Evolutionary conservation across 2,888 invertebrate genomes (phyloP), one percentile per base, ranked within the genome.

Genomic region (Lepetodrilus schrolli): DNA sequence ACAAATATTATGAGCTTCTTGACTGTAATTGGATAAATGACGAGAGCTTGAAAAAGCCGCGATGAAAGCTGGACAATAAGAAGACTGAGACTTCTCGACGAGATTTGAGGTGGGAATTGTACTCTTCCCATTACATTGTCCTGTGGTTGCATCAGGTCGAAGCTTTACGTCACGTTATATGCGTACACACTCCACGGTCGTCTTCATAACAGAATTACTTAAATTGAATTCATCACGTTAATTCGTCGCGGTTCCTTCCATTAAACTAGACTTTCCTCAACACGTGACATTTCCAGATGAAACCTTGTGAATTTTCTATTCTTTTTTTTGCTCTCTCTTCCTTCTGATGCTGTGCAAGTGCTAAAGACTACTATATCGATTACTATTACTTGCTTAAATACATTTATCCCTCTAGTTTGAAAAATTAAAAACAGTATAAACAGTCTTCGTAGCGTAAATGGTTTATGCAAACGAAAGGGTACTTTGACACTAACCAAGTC

Each of bases 21-120:
- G 58, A 58, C 58, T 58, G 58, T 34, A 58, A 58, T 58, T 58
- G 30, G 34, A 58, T 58, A 58, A 58, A 58, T 58, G 58, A 58
- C 43, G 13, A 58, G 58, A 58, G 58, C 30, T 58, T 34, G 30
- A 26, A 43, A 43, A 43, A 7, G 58, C 26, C 7, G 26, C 30
- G 34, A 30, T 23, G 58, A 30, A 30, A 58, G 58, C 26, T 30
- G 58, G 30, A 30, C 58, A 30, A 58, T 58, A 58, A 58, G 34
- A 17, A 43, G n/a, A 30, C 58, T 58, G 34, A 23, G 30, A 30
- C 7, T 17, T 34, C 30, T 17, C 17, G 30, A 13, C 17, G 30
- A 30, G 58, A 58, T 23, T 58, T 51, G 10, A 30, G 26, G 58
- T 17, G 34, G 30, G n/a, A 58, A 43, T 43, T n/a, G 13, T 7